Conservation (phyloP, 2,888 invertebrate species). For the Antheraea assamensis region DNA sequence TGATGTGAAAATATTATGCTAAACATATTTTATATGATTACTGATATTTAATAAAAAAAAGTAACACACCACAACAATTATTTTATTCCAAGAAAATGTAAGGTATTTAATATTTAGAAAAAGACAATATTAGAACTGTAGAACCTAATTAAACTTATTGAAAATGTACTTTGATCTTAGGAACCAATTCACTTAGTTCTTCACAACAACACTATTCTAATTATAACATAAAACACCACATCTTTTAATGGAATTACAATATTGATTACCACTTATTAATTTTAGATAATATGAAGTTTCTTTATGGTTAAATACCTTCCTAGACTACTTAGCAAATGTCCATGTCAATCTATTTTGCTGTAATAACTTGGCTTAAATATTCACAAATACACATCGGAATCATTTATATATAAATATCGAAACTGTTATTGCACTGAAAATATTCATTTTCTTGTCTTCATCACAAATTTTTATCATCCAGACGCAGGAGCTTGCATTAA, state of each 20-base stretch:
- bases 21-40: not conserved
- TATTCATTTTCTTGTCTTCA: not conserved
- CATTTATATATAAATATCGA: not conserved
- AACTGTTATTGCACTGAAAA: slow-evolving; percentile 8
- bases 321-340: not conserved
- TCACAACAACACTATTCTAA: not conserved
- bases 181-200: not conserved
- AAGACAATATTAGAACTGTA: not conserved
- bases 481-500: slow-evolving; percentile 73
- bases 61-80: not conserved
- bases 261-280: not conserved
- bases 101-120: not conserved
- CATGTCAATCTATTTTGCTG: not conserved
- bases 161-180: not conserved
- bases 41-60: slow-evolving; percentile 1
- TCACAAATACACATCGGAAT: not conserved
- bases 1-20: slow-evolving; percentile 10
- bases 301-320: not conserved
- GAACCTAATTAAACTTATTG: not conserved
- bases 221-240: not conserved
- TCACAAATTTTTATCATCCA: slow-evolving; percentile 55
- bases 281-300: not conserved
- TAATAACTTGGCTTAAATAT: not conserved
- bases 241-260: not conserved
- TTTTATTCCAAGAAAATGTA: not conserved